Evolutionary conservation across 92 coral and sea anemone species (phyloP).

Genomic region (Umimayanthus chanpuru): DNA sequence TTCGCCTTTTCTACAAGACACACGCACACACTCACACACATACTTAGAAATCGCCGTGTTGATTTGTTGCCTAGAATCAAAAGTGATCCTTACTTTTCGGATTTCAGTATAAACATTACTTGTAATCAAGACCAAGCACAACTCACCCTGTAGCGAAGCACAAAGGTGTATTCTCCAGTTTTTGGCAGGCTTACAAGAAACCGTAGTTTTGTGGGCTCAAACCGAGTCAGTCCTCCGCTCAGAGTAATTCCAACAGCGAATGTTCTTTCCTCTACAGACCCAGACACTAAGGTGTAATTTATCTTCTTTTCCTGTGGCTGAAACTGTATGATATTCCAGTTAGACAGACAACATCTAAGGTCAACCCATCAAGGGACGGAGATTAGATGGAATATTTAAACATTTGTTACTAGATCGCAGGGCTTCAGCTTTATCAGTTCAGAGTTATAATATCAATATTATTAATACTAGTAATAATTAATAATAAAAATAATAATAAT

Average conservation of each 20-base stretch:
- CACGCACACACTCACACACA: too few relatives aligned
- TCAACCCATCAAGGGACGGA: neutral
- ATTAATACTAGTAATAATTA: too few relatives aligned
- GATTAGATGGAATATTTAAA: neutral
- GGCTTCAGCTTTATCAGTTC: neutral
- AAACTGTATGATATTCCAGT: neutral
- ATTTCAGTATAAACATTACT: too few relatives aligned
- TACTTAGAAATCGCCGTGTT: too few relatives aligned
- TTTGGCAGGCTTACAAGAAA: slow-evolving; percentile 72
- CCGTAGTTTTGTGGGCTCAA: slow-evolving; percentile 25
- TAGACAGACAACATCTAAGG: neutral
- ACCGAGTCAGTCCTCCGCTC: slow-evolving; percentile 1
- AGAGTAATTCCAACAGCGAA: neutral
- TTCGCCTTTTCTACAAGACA: too few relatives aligned
- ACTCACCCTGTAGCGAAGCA: slow-evolving; percentile 83
- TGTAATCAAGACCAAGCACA: too few relatives aligned
- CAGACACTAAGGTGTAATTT: neutral
- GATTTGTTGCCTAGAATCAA: too few relatives aligned
- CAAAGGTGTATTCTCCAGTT: slow-evolving; percentile 70
- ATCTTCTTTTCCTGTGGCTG: slow-evolving; percentile 13
- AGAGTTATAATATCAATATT: too few relatives aligned
- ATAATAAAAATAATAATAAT: too few relatives aligned
- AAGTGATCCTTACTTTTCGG: too few relatives aligned
- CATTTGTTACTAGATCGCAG: neutral
- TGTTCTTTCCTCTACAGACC: neutral